A percentile compares a stretch with the other conserved stretches of the same genome.
These are phyloP conservation scores for Cyphotilapia sp. DNA, from an alignment of 2,113 vertebrate genomes.

Conservation along the genomic window DNA sequence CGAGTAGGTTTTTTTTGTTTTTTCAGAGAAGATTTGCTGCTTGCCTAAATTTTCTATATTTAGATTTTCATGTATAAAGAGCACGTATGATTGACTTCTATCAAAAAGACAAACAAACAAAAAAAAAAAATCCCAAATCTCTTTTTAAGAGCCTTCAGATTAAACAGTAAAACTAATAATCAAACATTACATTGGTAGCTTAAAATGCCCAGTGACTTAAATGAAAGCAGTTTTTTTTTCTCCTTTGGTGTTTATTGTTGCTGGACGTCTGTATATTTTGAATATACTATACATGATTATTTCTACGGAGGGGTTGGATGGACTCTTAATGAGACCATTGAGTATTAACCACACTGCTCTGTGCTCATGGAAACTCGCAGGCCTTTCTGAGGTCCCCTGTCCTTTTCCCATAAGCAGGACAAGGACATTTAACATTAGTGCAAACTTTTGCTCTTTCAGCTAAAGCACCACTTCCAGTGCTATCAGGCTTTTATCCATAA, in stretches of 20 bases:
- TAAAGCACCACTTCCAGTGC: conserved; percentile 77
- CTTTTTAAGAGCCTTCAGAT: conserved; percentile 45
- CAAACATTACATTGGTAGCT: conserved; percentile 47
- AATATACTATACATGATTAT: conserved; percentile 44
- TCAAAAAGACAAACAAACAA: background rate
- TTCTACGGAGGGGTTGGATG: conserved; percentile 46
- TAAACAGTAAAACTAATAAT: conserved; percentile 20
- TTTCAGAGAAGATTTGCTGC: conserved; percentile 8
- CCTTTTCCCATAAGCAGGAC: conserved; percentile 67
- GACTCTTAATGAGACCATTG: conserved; percentile 44
- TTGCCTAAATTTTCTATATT: conserved; percentile 20
- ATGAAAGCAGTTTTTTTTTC: conserved; percentile 33
- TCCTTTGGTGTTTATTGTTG: conserved; percentile 64
- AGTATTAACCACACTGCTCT: conserved; percentile 52
- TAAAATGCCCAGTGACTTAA: conserved; percentile 48
- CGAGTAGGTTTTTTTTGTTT: background rate
- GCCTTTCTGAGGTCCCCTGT: conserved; percentile 63
- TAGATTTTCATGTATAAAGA: conserved; percentile 16
- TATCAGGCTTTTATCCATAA: conserved; percentile 71
- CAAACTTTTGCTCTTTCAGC: conserved; percentile 77
- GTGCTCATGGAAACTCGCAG: conserved; percentile 61
- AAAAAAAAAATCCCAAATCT: conserved; percentile 11
- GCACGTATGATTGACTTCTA: background rate
- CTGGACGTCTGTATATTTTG: conserved; percentile 48
- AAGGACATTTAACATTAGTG: conserved; percentile 75